These are phyloP conservation scores for Ianthella basta DNA, from an alignment of 37 sponge, comb jelly and placozoan species.

Conservation along the genomic window DNA sequence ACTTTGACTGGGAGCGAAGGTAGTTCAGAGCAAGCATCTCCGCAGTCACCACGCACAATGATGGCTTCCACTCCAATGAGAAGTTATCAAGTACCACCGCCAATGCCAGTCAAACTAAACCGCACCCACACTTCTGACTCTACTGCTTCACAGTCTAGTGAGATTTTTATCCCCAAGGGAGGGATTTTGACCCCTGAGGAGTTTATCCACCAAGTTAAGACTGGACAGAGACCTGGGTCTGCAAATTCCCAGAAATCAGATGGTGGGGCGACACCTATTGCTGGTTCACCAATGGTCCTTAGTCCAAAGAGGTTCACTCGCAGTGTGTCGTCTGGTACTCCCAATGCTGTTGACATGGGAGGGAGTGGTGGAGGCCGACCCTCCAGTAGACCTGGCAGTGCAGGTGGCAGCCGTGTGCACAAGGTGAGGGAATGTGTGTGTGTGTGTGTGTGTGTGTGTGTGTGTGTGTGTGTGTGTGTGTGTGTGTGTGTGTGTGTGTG, in stretches of 20 bases:
- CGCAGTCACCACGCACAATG: neutral
- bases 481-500: too few relatives aligned
- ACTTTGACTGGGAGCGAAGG: neutral
- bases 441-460: too few relatives aligned
- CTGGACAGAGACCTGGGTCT: neutral
- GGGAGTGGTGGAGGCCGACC: neutral
- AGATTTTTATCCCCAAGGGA: constrained; percentile 14
- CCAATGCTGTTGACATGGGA: neutral
- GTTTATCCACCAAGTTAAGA: neutral
- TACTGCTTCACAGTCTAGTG: neutral
- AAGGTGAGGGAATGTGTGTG: constrained; percentile 22
- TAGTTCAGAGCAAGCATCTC: neutral
- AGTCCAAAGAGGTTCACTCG: neutral
- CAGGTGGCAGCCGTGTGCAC: neutral
- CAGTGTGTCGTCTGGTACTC: neutral
- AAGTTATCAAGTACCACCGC: neutral
- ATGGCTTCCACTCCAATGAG: neutral
- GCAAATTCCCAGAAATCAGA: constrained; percentile 15
- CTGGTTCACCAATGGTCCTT: neutral
- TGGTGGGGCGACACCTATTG: neutral
- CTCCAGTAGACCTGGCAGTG: neutral
- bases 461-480: too few relatives aligned
- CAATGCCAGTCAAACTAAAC: neutral
- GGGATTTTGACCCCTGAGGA: neutral
- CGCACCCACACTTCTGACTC: constrained; percentile 18